These are phyloP conservation scores for Exaiptasia diaphana DNA, from an alignment of 64 coral and sea anemone species.

Conservation along the genomic window DNA sequence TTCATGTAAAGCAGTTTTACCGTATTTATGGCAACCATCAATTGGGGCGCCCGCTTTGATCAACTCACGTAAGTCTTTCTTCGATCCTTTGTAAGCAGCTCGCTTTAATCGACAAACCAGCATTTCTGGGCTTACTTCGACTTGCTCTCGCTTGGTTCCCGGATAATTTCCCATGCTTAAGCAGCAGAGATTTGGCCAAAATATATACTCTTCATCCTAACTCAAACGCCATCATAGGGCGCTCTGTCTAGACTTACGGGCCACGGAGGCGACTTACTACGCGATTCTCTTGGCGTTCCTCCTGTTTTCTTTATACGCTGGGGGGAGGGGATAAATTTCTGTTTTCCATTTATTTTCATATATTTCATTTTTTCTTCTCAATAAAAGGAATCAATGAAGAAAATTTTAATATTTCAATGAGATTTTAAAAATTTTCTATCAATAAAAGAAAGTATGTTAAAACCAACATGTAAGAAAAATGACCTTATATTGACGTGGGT, in stretches of 20 bases:
- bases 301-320: not conserved
- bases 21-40: constrained; percentile 93
- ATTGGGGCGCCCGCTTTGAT: constrained; percentile 90
- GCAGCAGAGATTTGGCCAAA: constrained; percentile 20
- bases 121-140: constrained; percentile 90
- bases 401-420: too few relatives aligned
- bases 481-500: too few relatives aligned
- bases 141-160: constrained; percentile 85
- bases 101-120: constrained; percentile 79
- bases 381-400: too few relatives aligned
- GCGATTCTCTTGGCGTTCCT: constrained; percentile 40
- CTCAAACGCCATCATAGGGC: constrained; percentile 63
- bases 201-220: constrained; percentile 36
- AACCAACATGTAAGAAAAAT: too few relatives aligned
- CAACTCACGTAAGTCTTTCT: constrained; percentile 90
- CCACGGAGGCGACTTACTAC: constrained; percentile 48
- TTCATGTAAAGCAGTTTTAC: constrained; percentile 96
- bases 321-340: constrained; percentile 30
- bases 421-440: too few relatives aligned
- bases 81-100: constrained; percentile 97
- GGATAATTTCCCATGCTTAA: constrained; percentile 87
- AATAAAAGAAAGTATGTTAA: too few relatives aligned
- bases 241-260: constrained; percentile 73
- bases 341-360: too few relatives aligned
- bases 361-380: too few relatives aligned